Evolutionary conservation across 2,113 vertebrate genomes (phyloP), one percentile per base, ranked within the genome.

Genomic region (Rhinoptilus africanus): DNA sequence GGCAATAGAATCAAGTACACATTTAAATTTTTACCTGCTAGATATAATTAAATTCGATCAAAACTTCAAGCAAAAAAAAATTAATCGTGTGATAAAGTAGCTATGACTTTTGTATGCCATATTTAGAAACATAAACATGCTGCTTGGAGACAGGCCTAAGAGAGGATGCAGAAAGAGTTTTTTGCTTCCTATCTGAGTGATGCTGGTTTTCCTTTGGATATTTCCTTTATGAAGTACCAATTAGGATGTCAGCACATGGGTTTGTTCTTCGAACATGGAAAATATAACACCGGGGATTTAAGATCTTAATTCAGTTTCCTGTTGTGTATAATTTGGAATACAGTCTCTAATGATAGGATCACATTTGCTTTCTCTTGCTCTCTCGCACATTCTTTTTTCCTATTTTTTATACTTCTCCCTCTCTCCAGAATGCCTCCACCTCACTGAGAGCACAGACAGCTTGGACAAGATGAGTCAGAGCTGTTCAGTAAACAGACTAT

Each of bases 391-490:
- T 74, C 23, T 39, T 2, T 9, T 81, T 86, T 78, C 62, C n/a
- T 14, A 41, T 60, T 77, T 53, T 6, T 59, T 22, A 37, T 60
- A 10, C 24, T 75, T 37, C 50, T 64, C 30, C 51, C 16, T 47
- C 48, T 51, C 54, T 64, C 54, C 72, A 83, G 60, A 85, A 72
- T 51, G 48, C 34, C 30, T 89, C 82, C 66, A 75, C 39, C 76
- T 92, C 75, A 6, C 24, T n/a, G 85, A 92, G 64, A 91, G 80
- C 89, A 63, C 72, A 80, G 82, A 90, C 86, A 96, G 90, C 68
- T 96, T 94, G 85, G 68, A 84, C 72, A 92, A 39, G 92, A 92
- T 97, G 96, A 96, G 60, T 96, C 96, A 94, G 96, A 92, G 78
- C 60, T 88, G 32, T 35, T 90, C 90, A 89, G 88, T 78, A 96